Evolutionary conservation across 2,888 invertebrate species (phyloP), one percentile per base, ranked within the genome.

Genomic region (Hypselothyrea guttata): DNA sequence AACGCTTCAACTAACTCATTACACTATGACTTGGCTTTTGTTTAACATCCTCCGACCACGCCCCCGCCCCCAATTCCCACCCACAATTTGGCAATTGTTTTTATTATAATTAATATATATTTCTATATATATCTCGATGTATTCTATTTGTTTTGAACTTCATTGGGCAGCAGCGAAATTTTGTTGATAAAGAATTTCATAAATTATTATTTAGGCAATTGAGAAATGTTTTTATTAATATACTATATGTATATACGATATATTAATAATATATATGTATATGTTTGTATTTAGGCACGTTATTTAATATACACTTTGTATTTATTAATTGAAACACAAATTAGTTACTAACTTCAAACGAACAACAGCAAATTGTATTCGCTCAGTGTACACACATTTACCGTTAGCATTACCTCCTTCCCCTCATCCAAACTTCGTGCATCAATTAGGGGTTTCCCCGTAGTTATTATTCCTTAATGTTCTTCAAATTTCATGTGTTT

Each of bases 191-290:
- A 68, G 22, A 22, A 22, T 22, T 59, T 70, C 53, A 57, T 46
- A 45, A 33, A 55, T 75, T 78, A 82, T 82, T 71, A 79, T 82
- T 82, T 82, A 82, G 84, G 64, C 48, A 82, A 82, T 75, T 71
- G 71, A 65, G 59, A 76, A 81, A 78, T 82, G 70, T 76, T 84
- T 75, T 76, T 22, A 22, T 22, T 22, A 22, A 22, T 22, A 22
- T 22, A 22, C n/a, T 22, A 22, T 22, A 22, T 22, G 5, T 22
- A 22, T 22, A 22, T 22, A 22, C 5, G 5, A 22, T n/a, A n/a
- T n/a, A n/a, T n/a, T n/a, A n/a, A n/a, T n/a, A n/a, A n/a, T n/a
- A 22, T 22, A 22, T 22, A 22, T 22, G 5, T 22, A 5, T 22
- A 82, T 67, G 38, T 11, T 18, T 38, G 38, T 38, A 68, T 60